These are phyloP conservation scores for Podabrus alpinus DNA, from an alignment of 2,888 invertebrate species.

Conservation along the genomic window DNA sequence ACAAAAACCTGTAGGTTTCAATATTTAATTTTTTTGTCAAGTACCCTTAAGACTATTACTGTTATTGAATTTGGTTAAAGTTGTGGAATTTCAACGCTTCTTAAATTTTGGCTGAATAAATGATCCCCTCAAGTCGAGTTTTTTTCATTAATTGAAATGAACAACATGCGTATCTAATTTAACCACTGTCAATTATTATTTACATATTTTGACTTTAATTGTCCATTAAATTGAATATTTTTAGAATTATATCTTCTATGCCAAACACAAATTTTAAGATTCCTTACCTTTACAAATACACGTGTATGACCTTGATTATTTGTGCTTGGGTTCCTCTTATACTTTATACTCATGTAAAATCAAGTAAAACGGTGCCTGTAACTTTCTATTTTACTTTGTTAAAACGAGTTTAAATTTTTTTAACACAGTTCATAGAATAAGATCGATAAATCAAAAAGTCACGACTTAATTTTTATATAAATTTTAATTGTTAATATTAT, in stretches of 20 bases:
- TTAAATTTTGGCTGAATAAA: background rate
- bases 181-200: background rate
- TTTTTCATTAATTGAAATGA: background rate
- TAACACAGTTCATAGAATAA: slow-evolving; percentile 2
- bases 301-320: slow-evolving; percentile 3
- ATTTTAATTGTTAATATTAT: background rate
- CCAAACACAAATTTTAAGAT: background rate
- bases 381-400: slow-evolving; percentile 5
- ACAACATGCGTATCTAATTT: background rate
- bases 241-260: background rate
- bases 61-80: background rate
- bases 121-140: background rate
- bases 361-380: slow-evolving; percentile 2
- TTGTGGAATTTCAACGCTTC: background rate
- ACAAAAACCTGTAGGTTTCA: background rate
- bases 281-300: background rate
- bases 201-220: background rate
- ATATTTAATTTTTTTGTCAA: background rate
- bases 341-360: background rate
- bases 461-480: slow-evolving; percentile 1
- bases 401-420: slow-evolving; percentile 2
- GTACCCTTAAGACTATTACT: background rate
- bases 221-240: background rate
- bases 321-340: background rate
- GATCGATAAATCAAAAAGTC: slow-evolving; percentile 5